A percentile compares a stretch with the other conserved stretches of the same genome.
Evolutionary conservation across 2,797 vertebrate genomes (phyloP).

Genomic region (Pterois miles): DNA sequence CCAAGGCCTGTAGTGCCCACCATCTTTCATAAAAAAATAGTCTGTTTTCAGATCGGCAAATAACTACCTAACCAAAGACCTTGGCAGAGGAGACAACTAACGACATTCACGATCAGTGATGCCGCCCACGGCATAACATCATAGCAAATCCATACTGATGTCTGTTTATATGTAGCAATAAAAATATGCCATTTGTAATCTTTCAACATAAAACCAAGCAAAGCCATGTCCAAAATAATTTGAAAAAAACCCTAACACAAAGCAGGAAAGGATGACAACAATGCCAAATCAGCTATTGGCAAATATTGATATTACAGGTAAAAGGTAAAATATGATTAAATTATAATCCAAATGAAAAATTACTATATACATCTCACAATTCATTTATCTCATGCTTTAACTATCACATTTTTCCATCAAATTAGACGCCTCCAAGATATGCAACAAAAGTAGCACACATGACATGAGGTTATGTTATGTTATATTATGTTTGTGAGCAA

Average conservation of each 20-base stretch:
- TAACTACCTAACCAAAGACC: not conserved
- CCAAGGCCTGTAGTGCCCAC: not conserved
- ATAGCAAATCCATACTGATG: not conserved
- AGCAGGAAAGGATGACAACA: not conserved
- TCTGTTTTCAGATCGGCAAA: not conserved
- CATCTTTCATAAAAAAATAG: not conserved
- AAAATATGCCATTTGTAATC: not conserved
- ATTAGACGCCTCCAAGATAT: not conserved
- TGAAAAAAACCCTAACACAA: not conserved
- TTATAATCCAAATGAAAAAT: not conserved
- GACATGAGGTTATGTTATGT: not conserved
- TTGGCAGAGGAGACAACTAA: not conserved
- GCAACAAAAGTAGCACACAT: not conserved
- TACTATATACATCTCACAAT: not conserved
- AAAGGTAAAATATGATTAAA: not conserved
- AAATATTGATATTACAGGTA: not conserved
- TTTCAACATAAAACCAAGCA: not conserved
- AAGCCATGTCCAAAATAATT: not conserved
- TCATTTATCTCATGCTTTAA: not conserved
- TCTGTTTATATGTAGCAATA: not conserved
- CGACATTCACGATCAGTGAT: not conserved
- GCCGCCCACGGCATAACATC: not conserved
- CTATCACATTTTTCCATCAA: not conserved
- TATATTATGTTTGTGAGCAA: no score
- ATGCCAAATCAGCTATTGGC: not conserved